Conservation (phyloP, 2,888 invertebrate genomes). For the Geophilus truncorum region DNA sequence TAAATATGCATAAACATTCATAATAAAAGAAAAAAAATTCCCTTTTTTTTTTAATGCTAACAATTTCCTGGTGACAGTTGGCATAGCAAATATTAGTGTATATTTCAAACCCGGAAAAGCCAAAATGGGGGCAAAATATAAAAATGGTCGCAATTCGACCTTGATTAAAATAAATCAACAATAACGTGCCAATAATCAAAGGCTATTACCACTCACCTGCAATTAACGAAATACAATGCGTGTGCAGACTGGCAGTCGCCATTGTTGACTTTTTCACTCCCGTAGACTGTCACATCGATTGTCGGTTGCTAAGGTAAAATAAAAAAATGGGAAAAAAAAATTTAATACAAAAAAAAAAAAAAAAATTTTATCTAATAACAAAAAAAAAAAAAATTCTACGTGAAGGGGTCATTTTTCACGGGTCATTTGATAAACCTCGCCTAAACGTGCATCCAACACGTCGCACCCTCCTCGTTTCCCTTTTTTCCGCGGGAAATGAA, state of each 20-base stretch:
- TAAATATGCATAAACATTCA: not conserved
- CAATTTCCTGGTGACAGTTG: not conserved
- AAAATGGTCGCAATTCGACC: not conserved
- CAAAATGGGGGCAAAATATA: not conserved
- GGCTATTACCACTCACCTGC: not conserved
- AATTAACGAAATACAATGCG: conserved; percentile 1
- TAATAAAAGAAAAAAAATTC: not conserved
- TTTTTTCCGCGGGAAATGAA: not conserved
- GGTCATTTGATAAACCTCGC: not conserved
- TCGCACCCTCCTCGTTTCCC: not conserved
- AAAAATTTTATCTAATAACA: no score
- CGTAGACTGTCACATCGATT: not conserved
- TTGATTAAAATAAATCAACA: conserved; percentile 1
- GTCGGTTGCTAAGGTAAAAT: not conserved
- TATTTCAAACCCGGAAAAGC: not conserved
- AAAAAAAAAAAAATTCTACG: no score
- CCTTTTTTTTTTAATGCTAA: not conserved
- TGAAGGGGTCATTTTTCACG: not conserved
- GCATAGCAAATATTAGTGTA: not conserved
- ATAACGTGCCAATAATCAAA: conserved; percentile 6
- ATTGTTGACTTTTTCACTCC: not conserved
- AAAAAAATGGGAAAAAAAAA: not conserved
- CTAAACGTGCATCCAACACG: not conserved
- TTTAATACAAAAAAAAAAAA: not conserved
- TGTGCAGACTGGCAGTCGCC: not conserved